A percentile compares a stretch with the other conserved stretches of the same genome.
These are phyloP conservation scores for Venustaconcha ellipsiformis DNA, from an alignment of 1,140 invertebrate species.

Conservation along the genomic window DNA sequence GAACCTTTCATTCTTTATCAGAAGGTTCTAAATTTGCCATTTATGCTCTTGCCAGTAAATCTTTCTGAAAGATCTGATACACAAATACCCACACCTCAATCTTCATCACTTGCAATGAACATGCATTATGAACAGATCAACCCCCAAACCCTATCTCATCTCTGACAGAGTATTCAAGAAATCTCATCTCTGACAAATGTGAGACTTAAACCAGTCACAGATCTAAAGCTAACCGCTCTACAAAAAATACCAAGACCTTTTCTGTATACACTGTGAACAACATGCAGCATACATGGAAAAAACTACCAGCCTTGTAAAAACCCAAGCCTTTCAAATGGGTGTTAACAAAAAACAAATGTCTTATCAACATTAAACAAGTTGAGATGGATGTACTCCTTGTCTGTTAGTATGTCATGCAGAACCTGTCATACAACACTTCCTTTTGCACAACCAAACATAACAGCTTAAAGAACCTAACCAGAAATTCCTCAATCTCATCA, in stretches of 20 bases:
- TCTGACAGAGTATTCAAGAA: slow-evolving; percentile 34
- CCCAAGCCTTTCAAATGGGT: slow-evolving; percentile 30
- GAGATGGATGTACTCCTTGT: slow-evolving; percentile 15
- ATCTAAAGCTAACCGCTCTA: slow-evolving; percentile 32
- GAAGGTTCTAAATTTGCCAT: slow-evolving; percentile 11
- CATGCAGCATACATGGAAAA: slow-evolving; percentile 47
- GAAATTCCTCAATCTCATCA: slow-evolving; percentile 13
- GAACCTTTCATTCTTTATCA: slow-evolving; percentile 29
- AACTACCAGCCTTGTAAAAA: slow-evolving; percentile 23
- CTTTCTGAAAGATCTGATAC: slow-evolving; percentile 33
- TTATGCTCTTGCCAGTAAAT: slow-evolving; percentile 21
- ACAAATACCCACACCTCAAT: slow-evolving; percentile 42
- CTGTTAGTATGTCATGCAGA: slow-evolving; percentile 21
- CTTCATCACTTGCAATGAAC: slow-evolving; percentile 36
- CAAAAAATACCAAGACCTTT: slow-evolving; percentile 45
- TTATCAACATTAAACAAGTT: slow-evolving; percentile 51
- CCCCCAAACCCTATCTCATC: slow-evolving; percentile 24
- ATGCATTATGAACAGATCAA: slow-evolving; percentile 50
- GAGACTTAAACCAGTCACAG: slow-evolving; percentile 48
- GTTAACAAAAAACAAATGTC: slow-evolving; percentile 41
- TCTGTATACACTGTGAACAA: slow-evolving; percentile 47
- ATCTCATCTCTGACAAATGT: slow-evolving; percentile 45
- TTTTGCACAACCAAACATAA: slow-evolving; percentile 26
- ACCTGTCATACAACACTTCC: slow-evolving; percentile 14
- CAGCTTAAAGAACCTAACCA: slow-evolving; percentile 12